These are phyloP conservation scores for Taxidea taxus DNA, from an alignment of 2,113 vertebrate species.

Conservation along the genomic window DNA sequence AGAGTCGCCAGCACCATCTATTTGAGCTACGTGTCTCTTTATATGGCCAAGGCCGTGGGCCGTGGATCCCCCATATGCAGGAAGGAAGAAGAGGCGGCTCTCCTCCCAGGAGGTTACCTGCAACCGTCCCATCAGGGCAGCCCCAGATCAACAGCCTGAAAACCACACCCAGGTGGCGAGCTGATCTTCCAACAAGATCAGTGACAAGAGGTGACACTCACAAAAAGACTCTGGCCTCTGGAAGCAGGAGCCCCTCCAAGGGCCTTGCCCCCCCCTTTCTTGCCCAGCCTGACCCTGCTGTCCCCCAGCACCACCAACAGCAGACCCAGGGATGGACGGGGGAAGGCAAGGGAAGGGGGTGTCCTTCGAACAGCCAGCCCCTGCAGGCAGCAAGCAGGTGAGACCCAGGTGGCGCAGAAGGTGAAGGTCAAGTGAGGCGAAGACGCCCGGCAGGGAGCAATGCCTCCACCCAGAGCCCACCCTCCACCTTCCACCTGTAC, in stretches of 20 bases:
- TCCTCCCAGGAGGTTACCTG: no score
- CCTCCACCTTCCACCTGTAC: conserved; percentile 29
- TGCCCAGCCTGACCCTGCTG: not conserved
- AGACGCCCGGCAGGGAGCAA: fast-evolving
- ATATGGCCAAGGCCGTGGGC: not conserved
- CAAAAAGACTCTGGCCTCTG: not conserved
- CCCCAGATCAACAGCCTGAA: not conserved
- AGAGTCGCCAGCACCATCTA: not conserved
- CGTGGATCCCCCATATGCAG: fast-evolving
- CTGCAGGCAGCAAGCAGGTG: not conserved
- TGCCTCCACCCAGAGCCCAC: fast-evolving
- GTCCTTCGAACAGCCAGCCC: not conserved
- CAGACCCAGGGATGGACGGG: not conserved
- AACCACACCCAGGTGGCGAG: not conserved
- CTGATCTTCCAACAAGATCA: not conserved
- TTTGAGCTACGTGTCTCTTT: not conserved
- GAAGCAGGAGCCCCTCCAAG: not conserved
- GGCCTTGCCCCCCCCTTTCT: no score
- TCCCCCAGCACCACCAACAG: not conserved
- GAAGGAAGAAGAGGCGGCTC: not conserved
- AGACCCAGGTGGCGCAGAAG: not conserved
- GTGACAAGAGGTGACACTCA: not conserved
- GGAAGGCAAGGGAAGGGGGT: not conserved
- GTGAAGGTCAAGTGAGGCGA: not conserved
- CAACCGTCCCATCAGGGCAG: not conserved